Conservation (phyloP, 2,888 invertebrate genomes). For the Tipula vernalis region DNA sequence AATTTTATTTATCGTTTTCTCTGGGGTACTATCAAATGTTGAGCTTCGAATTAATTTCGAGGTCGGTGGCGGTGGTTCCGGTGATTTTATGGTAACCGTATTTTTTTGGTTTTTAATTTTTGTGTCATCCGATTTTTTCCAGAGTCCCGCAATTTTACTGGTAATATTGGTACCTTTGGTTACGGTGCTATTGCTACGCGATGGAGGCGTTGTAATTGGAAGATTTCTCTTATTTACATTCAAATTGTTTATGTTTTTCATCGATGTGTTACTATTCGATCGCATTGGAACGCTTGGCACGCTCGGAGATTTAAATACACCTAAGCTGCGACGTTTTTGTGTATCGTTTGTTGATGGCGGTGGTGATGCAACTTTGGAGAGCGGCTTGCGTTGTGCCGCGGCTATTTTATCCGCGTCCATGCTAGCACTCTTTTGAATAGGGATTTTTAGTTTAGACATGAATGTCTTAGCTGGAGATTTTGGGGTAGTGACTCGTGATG, state of each 20-base stretch:
- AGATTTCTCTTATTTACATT: constrained; percentile 23
- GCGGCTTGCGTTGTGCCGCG: constrained; percentile 30
- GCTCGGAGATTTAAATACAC: constrained; percentile 19
- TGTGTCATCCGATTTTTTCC: constrained; percentile 22
- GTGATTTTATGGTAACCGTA: constrained; percentile 9
- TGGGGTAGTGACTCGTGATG: constrained; percentile 11
- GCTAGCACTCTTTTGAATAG: constrained; percentile 24
- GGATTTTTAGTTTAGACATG: constrained; percentile 33
- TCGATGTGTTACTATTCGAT: constrained; percentile 32
- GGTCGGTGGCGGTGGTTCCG: not conserved
- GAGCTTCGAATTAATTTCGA: constrained; percentile 29
- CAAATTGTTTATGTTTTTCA: constrained; percentile 15
- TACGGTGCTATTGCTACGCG: constrained; percentile 22
- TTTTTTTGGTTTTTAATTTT: constrained; percentile 16
- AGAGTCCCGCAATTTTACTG: constrained; percentile 33
- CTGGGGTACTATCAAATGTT: constrained; percentile 30
- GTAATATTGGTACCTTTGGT: constrained; percentile 26
- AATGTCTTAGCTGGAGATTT: constrained; percentile 17
- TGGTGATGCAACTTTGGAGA: constrained; percentile 20
- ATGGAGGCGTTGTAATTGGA: constrained; percentile 30
- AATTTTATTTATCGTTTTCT: not conserved
- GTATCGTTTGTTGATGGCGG: constrained; percentile 21
- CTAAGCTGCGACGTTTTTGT: constrained; percentile 16
- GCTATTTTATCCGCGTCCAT: constrained; percentile 19
- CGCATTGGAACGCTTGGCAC: constrained; percentile 25